A percentile compares a stretch with the other conserved stretches of the same genome.
These are phyloP conservation scores for Acipenser ruthenus DNA, from an alignment of 2,797 vertebrate genomes.

Conservation along the genomic window DNA sequence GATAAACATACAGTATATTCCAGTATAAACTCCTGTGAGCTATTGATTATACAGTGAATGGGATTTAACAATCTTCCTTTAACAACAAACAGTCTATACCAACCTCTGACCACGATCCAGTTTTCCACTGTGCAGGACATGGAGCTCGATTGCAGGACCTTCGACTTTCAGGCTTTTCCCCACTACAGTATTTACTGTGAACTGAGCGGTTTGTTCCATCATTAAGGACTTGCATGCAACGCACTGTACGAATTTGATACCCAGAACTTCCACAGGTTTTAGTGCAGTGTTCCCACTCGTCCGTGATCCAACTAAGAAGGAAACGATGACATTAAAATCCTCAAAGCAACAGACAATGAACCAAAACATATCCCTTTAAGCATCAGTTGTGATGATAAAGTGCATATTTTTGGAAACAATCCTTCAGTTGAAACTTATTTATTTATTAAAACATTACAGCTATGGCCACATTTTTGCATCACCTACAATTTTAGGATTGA, in stretches of 20 bases:
- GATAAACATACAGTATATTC: too few relatives aligned
- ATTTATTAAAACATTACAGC: too few relatives aligned
- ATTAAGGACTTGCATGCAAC: conserved; percentile 75
- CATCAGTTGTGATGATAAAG: too few relatives aligned
- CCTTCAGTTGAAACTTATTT: too few relatives aligned
- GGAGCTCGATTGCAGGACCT: conserved; percentile 69
- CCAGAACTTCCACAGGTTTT: conserved; percentile 83
- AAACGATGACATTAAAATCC: too few relatives aligned
- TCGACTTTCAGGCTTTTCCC: conserved; percentile 79
- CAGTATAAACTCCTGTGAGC: background rate
- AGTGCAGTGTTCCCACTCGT: conserved; percentile 91
- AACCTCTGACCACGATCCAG: conserved; percentile 83
- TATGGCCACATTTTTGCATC: too few relatives aligned
- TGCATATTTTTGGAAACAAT: too few relatives aligned
- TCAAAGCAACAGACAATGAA: too few relatives aligned
- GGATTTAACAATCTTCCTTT: background rate
- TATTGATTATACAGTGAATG: background rate
- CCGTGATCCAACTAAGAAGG: conserved; percentile 72
- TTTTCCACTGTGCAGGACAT: conserved; percentile 81
- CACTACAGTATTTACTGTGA: conserved; percentile 81
- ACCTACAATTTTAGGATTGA: too few relatives aligned
- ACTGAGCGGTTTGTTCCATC: conserved; percentile 79
- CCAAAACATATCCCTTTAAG: too few relatives aligned
- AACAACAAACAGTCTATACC: conserved; percentile 14
- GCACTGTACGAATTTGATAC: conserved; percentile 83